phyloP scores from a whole-genome alignment of 2,888 invertebrate genomes.

The Podabrus alpinus region DNA sequence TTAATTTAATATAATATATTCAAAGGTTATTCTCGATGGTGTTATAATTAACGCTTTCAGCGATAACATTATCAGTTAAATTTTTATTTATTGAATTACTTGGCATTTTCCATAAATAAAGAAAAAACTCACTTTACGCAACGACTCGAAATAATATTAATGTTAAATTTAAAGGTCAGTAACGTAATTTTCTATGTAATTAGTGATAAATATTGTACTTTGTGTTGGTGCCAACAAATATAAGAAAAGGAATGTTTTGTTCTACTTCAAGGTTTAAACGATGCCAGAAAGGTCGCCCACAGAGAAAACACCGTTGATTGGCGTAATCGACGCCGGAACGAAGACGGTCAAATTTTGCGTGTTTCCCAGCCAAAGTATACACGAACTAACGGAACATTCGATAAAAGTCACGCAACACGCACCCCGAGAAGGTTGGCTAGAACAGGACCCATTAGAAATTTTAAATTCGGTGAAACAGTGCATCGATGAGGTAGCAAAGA shows the following conservation, averaged over 20 bases:
- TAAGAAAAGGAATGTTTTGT: neutral
- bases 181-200: neutral
- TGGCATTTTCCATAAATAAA: neutral
- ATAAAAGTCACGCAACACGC: constrained; percentile 78
- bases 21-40: neutral
- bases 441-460: constrained; percentile 88
- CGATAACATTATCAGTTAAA: neutral
- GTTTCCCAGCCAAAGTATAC: constrained; percentile 75
- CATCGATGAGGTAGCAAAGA: constrained; percentile 73
- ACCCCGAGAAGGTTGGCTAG: constrained; percentile 92
- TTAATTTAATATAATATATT: no score
- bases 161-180: neutral
- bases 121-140: neutral
- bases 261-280: neutral
- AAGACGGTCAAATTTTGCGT: constrained; percentile 72
- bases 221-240: neutral
- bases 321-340: constrained; percentile 96
- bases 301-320: constrained; percentile 63
- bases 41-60: neutral
- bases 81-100: neutral
- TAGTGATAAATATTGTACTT: neutral
- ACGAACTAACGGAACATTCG: constrained; percentile 80
- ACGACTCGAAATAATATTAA: neutral
- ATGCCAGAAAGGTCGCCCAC: constrained; percentile 19
- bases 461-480: constrained; percentile 78